phyloP scores from a whole-genome alignment of 2,797 vertebrate species.

The Tarsius wallacei region DNA sequence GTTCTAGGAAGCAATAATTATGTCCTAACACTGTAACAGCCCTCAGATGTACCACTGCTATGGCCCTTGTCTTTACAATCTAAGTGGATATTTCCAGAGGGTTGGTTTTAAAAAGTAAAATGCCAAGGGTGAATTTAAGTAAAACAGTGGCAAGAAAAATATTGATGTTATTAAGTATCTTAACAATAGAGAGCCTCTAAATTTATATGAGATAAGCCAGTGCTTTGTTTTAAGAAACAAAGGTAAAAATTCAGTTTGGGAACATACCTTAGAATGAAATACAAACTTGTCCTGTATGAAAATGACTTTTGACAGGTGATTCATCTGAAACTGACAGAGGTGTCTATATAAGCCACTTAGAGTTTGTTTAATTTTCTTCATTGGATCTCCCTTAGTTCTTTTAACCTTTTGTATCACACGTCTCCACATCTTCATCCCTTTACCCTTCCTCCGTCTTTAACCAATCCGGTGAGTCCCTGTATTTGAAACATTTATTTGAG shows the following conservation, averaged over 20 bases:
- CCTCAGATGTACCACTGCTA: accelerated
- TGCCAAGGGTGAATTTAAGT: not conserved
- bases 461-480: slow-evolving; percentile 54
- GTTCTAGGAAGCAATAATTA: too few relatives aligned
- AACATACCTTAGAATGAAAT: not conserved
- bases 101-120: not conserved
- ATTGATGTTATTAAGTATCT: too few relatives aligned
- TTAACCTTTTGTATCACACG: not conserved
- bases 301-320: slow-evolving; percentile 67
- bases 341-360: slow-evolving; percentile 47
- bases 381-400: not conserved
- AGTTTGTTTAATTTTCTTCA: slow-evolving; percentile 68
- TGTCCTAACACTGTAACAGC: accelerated
- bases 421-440: not conserved
- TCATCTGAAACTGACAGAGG: slow-evolving; percentile 36
- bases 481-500: slow-evolving; percentile 69
- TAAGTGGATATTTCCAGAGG: not conserved
- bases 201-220: not conserved
- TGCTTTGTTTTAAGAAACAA: slow-evolving; percentile 44
- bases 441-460: not conserved
- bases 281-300: slow-evolving; percentile 41
- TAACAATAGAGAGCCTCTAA: not conserved
- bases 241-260: slow-evolving; percentile 19
- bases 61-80: accelerated
- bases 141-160: not conserved